Evolutionary conservation across 2,113 vertebrate species (phyloP), one percentile per base, ranked within the genome.

Genomic region (Castor canadensis): DNA sequence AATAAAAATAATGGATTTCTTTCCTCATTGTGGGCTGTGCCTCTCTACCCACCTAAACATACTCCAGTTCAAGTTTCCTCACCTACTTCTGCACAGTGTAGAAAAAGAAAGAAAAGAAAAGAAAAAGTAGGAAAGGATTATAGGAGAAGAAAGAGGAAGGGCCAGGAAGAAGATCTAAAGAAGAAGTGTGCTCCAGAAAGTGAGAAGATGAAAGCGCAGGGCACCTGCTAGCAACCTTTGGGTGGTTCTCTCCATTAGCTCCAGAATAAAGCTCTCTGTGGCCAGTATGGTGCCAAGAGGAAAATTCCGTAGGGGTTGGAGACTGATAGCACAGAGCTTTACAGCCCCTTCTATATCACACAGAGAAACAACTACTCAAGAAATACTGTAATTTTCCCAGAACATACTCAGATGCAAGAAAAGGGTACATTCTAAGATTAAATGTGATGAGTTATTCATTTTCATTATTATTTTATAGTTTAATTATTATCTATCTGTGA

Each of bases 401-500:
- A 81, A 79, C 35, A 76, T 58, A 83, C 54, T 92, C 32, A 56
- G 94, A 89, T 85, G 32, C 8, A 91, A 76, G 43, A 35, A 60
- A 94, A 95, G 84, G 58, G 79, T 83, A 11, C 58, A 90, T 85
- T 94, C 47, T 67, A 94, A 94, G 64, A 93, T 91, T 87, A 95
- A 93, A 91, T 47, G 52, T n/a, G 43, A 58, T 64, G 54, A 66
- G 56, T 72, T 86, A 77, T 90, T 76, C 72, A 43, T 71, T 73
- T 45, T 87, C 73, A 64, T 86, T 80, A 81, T 81, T 38, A 67
- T 24, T 38, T 19, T 81, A 90, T 6, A 71, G 60, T 67, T 93
- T 85, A 84, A 90, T 73, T 62, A 64, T 87, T 94, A 72, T 95
- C 81, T 86, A 56, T 56, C n/a, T 82, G 60, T 24, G 47, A 81